Conservation (phyloP, 2,888 invertebrate genomes). For the Julus scanicus region DNA sequence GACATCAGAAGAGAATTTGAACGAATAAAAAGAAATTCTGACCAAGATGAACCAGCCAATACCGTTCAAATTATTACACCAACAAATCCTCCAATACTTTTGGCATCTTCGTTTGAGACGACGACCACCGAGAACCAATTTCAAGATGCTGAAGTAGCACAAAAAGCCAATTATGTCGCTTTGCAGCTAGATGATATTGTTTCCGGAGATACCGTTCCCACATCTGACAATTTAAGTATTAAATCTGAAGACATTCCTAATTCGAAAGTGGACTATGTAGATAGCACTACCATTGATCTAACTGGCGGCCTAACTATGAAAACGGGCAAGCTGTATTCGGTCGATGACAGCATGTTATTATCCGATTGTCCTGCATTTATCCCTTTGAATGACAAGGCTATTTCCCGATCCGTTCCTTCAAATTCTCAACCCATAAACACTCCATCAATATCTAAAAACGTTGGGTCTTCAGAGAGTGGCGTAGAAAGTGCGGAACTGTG, state of each 20-base stretch:
- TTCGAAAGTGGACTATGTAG: neutral
- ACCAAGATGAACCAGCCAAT: neutral
- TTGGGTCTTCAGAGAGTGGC: constrained; percentile 17
- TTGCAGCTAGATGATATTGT: neutral
- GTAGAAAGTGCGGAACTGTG: neutral
- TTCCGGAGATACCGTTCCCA: neutral
- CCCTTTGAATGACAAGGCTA: neutral
- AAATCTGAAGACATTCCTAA: constrained; percentile 4
- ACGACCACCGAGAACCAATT: neutral
- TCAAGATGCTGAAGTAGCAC: neutral
- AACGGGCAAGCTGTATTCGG: neutral
- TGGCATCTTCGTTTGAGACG: constrained; percentile 7
- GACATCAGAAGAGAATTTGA: constrained; percentile 58
- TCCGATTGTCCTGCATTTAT: neutral
- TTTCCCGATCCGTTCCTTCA: constrained; percentile 4
- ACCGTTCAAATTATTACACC: constrained; percentile 48
- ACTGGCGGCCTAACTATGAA: neutral
- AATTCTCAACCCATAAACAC: constrained; percentile 21
- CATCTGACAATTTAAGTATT: neutral
- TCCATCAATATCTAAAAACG: neutral
- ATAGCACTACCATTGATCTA: neutral
- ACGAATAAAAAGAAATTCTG: neutral
- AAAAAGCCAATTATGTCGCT: neutral
- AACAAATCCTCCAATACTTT: neutral
- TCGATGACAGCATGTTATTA: constrained; percentile 10